These are phyloP conservation scores for Aphidius gifuensis DNA, from an alignment of 1,140 invertebrate species.

Conservation along the genomic window DNA sequence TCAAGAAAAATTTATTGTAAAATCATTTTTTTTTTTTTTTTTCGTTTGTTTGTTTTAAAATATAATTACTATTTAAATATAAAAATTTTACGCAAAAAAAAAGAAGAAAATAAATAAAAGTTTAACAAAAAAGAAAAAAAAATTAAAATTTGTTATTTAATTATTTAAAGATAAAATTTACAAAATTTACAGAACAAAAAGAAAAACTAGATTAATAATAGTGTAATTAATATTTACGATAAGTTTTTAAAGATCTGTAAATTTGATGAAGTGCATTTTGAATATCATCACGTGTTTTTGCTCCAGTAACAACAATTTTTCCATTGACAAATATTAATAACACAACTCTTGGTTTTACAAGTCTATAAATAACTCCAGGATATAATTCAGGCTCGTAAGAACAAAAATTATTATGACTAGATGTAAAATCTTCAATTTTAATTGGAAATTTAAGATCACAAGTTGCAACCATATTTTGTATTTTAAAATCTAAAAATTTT, in stretches of 20 bases:
- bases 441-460: conserved; percentile 98
- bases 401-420: conserved; percentile 90
- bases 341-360: conserved; percentile 94
- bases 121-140: conserved; percentile 11
- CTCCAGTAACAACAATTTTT: conserved; percentile 90
- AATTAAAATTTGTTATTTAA: conserved; percentile 8
- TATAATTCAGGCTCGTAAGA: conserved; percentile 89
- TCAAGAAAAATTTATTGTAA: too few relatives aligned
- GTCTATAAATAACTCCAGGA: conserved; percentile 95
- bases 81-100: too few relatives aligned
- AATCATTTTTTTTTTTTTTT: too few relatives aligned
- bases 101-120: not conserved
- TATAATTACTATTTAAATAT: too few relatives aligned
- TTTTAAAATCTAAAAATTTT: conserved; percentile 95
- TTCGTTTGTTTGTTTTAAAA: too few relatives aligned
- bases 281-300: not conserved
- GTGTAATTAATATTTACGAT: too few relatives aligned
- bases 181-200: too few relatives aligned
- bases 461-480: conserved; percentile 99
- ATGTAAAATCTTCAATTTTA: conserved; percentile 89
- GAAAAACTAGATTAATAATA: too few relatives aligned
- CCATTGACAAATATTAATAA: conserved; percentile 97
- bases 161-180: conserved; percentile 6
- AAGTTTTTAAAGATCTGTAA: not conserved
- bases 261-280: not conserved